Conservation (phyloP, 1,140 invertebrate species). For the Pentalonia nigronervosa region DNA sequence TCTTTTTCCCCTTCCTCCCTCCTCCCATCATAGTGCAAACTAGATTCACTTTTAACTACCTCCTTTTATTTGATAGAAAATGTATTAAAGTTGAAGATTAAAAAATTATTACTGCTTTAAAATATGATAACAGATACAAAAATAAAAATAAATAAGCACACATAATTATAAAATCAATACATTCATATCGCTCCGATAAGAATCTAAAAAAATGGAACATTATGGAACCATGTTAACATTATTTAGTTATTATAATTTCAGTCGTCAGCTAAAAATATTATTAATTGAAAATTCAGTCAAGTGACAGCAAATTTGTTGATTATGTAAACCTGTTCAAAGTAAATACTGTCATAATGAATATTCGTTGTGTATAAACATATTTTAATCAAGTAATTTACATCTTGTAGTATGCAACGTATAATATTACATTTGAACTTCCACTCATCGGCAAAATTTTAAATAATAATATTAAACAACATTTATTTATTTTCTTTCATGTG, state of each 20-base stretch:
- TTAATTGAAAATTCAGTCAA: neutral
- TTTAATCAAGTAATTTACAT: constrained; percentile 5
- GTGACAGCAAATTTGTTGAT: neutral
- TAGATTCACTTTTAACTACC: neutral
- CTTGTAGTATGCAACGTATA: neutral
- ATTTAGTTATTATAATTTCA: neutral
- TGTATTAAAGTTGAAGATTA: neutral
- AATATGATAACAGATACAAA: neutral
- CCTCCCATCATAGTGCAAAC: neutral
- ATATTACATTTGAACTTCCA: neutral
- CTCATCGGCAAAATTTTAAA: neutral
- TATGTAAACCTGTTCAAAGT: too few relatives aligned
- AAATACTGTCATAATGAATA: constrained; percentile 13
- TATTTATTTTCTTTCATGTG: neutral
- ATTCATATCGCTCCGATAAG: neutral
- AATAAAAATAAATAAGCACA: neutral
- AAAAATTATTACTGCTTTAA: neutral
- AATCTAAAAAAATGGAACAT: neutral
- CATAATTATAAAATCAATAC: neutral
- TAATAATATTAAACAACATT: constrained; percentile 8
- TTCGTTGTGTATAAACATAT: neutral
- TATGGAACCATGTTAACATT: neutral
- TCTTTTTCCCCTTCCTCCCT: neutral
- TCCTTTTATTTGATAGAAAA: neutral
- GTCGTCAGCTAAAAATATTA: neutral